Conservation (phyloP, 2,113 vertebrate species). For the Cynopterus brachyotis region DNA sequence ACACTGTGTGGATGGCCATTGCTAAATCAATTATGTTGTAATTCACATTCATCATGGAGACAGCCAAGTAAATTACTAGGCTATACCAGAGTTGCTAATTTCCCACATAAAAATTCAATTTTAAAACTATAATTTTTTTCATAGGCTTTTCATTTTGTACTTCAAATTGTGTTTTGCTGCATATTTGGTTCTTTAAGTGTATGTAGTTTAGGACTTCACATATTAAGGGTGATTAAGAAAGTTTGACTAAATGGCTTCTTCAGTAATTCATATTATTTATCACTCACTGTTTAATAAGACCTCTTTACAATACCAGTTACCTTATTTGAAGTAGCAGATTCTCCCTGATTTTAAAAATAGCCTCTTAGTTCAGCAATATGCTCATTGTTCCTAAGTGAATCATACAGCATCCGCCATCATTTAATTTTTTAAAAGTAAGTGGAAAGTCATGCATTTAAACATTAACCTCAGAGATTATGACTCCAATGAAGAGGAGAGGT, state of each 20-base stretch:
- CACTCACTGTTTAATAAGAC: not conserved
- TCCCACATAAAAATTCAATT: slow-evolving; percentile 6
- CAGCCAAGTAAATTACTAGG: slow-evolving; percentile 34
- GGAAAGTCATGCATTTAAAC: not conserved
- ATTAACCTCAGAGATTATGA: not conserved
- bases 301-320: not conserved
- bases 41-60: slow-evolving; percentile 46
- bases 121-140: slow-evolving; percentile 21
- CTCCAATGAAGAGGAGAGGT: not conserved
- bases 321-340: not conserved
- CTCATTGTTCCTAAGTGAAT: not conserved
- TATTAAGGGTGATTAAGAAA: not conserved
- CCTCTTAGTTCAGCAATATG: not conserved
- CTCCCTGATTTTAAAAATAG: not conserved
- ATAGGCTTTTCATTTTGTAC: not conserved
- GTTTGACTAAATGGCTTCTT: not conserved
- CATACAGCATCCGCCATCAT: not conserved
- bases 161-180: not conserved
- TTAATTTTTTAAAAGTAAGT: not conserved
- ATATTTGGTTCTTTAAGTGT: not conserved
- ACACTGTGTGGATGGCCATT: not conserved
- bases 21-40: slow-evolving; percentile 49
- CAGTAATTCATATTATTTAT: not conserved
- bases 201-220: not conserved
- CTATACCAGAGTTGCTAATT: slow-evolving; percentile 47